Evolutionary conservation across 1,140 invertebrate genomes (phyloP), one percentile per base, ranked within the genome.

Genomic region (Harpegnathos saltator): DNA sequence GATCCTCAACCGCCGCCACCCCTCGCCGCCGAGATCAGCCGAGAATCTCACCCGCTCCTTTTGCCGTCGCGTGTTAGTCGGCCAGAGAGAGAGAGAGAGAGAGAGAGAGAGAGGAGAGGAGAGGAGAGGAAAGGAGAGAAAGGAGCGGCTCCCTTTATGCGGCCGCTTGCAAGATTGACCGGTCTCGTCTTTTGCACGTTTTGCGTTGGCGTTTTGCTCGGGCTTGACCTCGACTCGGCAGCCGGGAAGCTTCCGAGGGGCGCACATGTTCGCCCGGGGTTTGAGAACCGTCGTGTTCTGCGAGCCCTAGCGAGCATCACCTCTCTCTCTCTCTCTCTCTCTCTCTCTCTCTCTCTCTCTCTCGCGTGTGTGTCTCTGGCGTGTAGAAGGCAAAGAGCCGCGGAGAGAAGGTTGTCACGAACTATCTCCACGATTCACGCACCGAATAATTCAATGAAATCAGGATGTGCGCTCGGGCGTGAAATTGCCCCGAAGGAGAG

Each of bases 371-470:
- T 61, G 66, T 82, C 65, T 22, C 19, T 77, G 74, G 74, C 73
- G 24, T n/a, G n/a, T 17, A 15, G 24, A 54, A 62, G 33, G 58
- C 71, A 62, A 66, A 68, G 58, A 69, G 26, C 56, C 59, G 78
- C 78, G 78, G 72, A 86, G 78, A 75, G 73, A 85, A 85, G 78
- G 59, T 71, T 87, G 84, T 73, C 56, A 26, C 69, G 83, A 82
- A 87, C 84, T 87, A 87, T 87, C 86, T 71, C 52, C 65, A 56
- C 63, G 82, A 84, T 84, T 88, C 85, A 80, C 85, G 85, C 82
- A 78, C 50, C 74, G 85, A 88, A 88, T 84, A 87, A 88, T 84
- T 88, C 86, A 78, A 88, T 88, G 86, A 87, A 87, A 88, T 88
- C 86, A 72, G 82, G 78, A 84, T 84, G 86, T 87, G 73, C 75